Base-by-base conservation (phyloP, 2,113 vertebrate genomes). In the Tautogolabrus adspersus region DNA sequence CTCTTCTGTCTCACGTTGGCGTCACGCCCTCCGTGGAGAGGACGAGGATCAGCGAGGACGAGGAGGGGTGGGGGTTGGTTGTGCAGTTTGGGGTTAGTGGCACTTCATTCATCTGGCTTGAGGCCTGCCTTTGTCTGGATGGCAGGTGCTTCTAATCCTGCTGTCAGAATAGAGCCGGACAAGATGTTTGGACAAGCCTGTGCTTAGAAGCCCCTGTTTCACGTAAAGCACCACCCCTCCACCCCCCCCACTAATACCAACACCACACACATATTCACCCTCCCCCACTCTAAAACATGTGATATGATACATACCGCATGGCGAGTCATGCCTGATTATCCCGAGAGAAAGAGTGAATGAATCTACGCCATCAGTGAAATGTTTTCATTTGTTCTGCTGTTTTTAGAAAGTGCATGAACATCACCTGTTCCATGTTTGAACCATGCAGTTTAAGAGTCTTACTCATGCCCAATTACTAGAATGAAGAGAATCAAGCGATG, bases 91-190 rank as follows among this genome's bases (percentile, higher is more conserved):
- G 13, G 10, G 69, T 74, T 66, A 58, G 73, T 77, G 51, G 86
- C 83, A 46, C 89, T 87, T 87, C 87, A 87, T 92, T 92, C 82
- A 81, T 89, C 72, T 83, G 74, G 71, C 59, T 83, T n/a, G 71
- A 85, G 88, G 87, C 80, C 80, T 21, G 77, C 54, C 81, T 91
- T 91, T 92, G 90, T 92, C 75, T 75, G 1, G 5, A 7, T 83
- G 86, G 88, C 88, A 92, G 88, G 90, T 91, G 90, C 88, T 88
- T 84, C 86, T 91, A 90, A 92, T 92, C 90, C 91, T 26, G 68
- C 84, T 88, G 86, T 89, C 90, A 89, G 84, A 85, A 85, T 37
- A 67, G 72, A 19, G 79, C 61, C 0, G 79, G 82, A 89, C 84
- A 82, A 89, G 87, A 90, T 90, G 88, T 90, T 90, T 90, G 88